Percentiles rank a stretch among this genome's conserved stretches.
Evolutionary conservation across 2,113 vertebrate genomes (phyloP).

Genomic region (Nycticryphes semicollaris): DNA sequence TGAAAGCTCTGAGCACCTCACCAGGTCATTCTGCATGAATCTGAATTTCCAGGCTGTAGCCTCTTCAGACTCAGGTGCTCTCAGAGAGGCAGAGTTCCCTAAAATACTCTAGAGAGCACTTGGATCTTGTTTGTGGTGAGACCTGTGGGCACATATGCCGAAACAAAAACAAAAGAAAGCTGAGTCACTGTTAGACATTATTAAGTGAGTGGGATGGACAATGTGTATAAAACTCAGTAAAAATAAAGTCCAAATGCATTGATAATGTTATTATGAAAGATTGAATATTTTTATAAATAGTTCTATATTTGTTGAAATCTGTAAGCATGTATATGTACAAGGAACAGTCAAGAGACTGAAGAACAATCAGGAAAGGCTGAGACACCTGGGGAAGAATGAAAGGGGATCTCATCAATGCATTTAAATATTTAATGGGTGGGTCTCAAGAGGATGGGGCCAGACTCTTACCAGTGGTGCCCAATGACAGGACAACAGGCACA

Average conservation of each 20-base stretch:
- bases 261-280: neutral
- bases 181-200: neutral
- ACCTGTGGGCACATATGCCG: neutral
- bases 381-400: neutral
- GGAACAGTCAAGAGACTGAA: neutral
- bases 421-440: neutral
- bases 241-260: neutral
- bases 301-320: rapidly evolving
- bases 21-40: neutral
- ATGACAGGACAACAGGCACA: neutral
- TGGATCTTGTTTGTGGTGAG: neutral
- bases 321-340: neutral
- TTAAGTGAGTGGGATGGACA: neutral
- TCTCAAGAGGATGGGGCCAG: neutral
- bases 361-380: neutral
- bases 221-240: neutral
- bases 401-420: neutral
- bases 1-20: neutral
- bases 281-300: neutral
- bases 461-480: neutral
- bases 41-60: neutral
- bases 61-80: neutral
- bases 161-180: neutral
- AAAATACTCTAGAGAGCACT: neutral
- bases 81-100: neutral